phyloP scores from a whole-genome alignment of 1,140 invertebrate genomes.

The Araneus ventricosus region DNA sequence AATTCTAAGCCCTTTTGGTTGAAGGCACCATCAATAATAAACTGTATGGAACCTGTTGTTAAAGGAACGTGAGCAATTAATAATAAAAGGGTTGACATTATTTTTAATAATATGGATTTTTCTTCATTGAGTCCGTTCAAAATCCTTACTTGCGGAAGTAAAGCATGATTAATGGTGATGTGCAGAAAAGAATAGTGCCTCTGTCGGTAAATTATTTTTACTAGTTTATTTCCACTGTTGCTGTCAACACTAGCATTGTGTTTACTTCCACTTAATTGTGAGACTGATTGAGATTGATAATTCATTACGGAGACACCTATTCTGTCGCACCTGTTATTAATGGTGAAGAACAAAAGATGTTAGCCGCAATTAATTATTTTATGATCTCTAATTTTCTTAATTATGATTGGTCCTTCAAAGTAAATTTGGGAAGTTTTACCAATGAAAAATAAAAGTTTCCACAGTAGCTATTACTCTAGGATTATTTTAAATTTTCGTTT shows the following conservation, averaged over 20 bases:
- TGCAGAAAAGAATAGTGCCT: slow-evolving; percentile 10
- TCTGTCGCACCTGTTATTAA: slow-evolving; percentile 3
- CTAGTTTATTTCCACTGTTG: slow-evolving; percentile 30
- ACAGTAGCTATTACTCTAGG: not conserved
- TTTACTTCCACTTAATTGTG: slow-evolving; percentile 12
- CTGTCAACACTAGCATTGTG: slow-evolving; percentile 31
- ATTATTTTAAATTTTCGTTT: not conserved
- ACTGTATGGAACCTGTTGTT: slow-evolving; percentile 51
- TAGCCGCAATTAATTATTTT: not conserved
- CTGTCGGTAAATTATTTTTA: slow-evolving; percentile 16
- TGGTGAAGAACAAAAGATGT: not conserved
- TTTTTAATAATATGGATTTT: slow-evolving; percentile 38
- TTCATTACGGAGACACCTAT: not conserved
- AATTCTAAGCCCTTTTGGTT: slow-evolving; percentile 16
- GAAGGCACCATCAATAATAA: slow-evolving; percentile 59
- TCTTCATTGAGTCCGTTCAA: slow-evolving; percentile 55
- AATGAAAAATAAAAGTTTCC: not conserved
- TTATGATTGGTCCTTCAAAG: not conserved
- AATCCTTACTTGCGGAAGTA: slow-evolving; percentile 45
- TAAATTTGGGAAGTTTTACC: not conserved
- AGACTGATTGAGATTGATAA: slow-evolving; percentile 34
- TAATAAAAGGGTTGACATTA: slow-evolving; percentile 43
- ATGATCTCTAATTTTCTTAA: slow-evolving; percentile 22
- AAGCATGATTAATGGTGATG: slow-evolving; percentile 1
- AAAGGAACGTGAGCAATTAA: slow-evolving; percentile 36